These are phyloP conservation scores for Trematocara unimaculatum DNA, from an alignment of 2,113 vertebrate genomes.

Conservation along the genomic window DNA sequence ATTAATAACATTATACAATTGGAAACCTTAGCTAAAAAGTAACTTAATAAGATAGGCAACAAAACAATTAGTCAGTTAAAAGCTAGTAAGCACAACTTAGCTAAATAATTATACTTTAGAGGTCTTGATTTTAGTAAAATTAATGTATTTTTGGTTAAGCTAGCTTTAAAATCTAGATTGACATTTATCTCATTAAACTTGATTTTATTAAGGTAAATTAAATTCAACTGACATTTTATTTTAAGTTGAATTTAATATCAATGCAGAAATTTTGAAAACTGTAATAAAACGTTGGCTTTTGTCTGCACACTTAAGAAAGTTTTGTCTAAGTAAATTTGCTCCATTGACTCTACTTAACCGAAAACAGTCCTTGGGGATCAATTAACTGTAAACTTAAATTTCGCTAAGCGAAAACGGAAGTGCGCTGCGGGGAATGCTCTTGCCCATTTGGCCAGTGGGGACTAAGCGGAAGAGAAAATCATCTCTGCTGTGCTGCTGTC, in stretches of 20 bases:
- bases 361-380: not conserved
- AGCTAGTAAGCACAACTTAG: not conserved
- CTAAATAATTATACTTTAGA: not conserved
- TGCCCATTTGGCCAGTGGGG: not conserved
- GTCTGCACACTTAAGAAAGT: not conserved
- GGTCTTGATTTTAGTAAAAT: not conserved
- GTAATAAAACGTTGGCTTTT: not conserved
- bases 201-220: not conserved
- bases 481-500: not conserved
- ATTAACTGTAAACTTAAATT: not conserved
- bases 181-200: not conserved
- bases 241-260: not conserved
- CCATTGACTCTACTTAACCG: not conserved
- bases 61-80: not conserved
- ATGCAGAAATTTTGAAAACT: accelerated
- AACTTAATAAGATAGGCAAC: not conserved
- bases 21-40: not conserved
- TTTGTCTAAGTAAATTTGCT: not conserved
- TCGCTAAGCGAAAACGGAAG: not conserved
- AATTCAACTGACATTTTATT: not conserved
- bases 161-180: not conserved
- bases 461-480: constrained; percentile 50
- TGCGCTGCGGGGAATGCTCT: not conserved
- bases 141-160: not conserved
- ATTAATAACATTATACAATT: not conserved